Evolutionary conservation across 2,797 vertebrate genomes (phyloP).

Genomic region (Premnoplex brunnescens): DNA sequence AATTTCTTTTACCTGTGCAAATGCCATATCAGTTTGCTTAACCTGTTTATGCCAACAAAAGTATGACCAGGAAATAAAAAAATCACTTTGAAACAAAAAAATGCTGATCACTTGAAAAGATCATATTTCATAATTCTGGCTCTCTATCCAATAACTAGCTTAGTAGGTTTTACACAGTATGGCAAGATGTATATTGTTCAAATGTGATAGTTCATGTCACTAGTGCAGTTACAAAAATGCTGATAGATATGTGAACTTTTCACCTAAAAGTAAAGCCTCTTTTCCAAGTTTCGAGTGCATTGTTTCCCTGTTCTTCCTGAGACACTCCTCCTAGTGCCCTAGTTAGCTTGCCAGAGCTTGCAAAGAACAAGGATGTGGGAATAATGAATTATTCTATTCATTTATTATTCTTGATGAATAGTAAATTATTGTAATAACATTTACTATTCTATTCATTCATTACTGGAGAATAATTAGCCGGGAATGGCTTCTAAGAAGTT

Average conservation of each 20-base stretch:
- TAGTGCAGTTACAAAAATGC: slow-evolving; percentile 42
- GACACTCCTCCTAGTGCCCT: slow-evolving; percentile 47
- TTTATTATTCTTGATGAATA: slow-evolving; percentile 69
- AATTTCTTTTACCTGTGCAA: background rate
- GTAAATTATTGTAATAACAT: slow-evolving; percentile 64
- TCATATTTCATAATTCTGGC: slow-evolving; percentile 17
- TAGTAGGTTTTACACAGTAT: slow-evolving; percentile 17
- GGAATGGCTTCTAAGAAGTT: slow-evolving; percentile 56
- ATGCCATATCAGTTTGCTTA: background rate
- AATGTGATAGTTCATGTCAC: background rate
- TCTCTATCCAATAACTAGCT: background rate
- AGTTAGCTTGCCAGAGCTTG: slow-evolving; percentile 65
- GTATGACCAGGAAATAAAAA: slow-evolving; percentile 35
- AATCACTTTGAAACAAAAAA: slow-evolving; percentile 12
- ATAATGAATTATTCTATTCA: slow-evolving; percentile 50
- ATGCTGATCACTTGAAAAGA: background rate
- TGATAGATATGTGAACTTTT: slow-evolving; percentile 66
- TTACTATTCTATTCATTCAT: slow-evolving; percentile 64
- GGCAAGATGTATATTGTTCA: slow-evolving; percentile 6
- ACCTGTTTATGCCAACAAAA: slow-evolving; percentile 4
- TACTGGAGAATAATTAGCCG: slow-evolving; percentile 42
- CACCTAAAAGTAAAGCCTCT: slow-evolving; percentile 63
- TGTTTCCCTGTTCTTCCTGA: slow-evolving; percentile 54
- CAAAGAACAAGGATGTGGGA: slow-evolving; percentile 56
- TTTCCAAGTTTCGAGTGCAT: slow-evolving; percentile 49